Conservation (phyloP, 2,113 vertebrate genomes). For the Macquaria australasica region DNA sequence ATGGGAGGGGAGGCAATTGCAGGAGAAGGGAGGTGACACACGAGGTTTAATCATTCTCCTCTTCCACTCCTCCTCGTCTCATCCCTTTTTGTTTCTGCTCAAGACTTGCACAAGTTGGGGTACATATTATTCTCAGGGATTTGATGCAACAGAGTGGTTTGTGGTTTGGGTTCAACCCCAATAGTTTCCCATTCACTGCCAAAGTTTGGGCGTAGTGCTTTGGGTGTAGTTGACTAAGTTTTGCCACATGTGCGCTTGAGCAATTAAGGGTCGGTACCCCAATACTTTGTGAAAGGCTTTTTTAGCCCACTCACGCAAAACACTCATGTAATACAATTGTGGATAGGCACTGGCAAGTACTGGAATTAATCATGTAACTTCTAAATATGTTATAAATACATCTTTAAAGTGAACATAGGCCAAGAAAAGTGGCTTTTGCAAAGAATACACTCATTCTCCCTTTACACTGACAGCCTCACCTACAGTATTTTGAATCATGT, state of each 20-base stretch:
- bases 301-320: conserved; percentile 14
- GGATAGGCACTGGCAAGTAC: neutral
- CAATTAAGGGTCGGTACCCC: conserved; percentile 64
- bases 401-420: neutral
- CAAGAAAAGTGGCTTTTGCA: neutral
- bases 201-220: conserved; percentile 63
- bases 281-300: conserved; percentile 31
- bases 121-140: conserved; percentile 17
- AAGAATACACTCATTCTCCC: neutral
- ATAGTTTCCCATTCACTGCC: conserved; percentile 50
- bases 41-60: conserved; percentile 37
- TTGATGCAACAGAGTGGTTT: conserved; percentile 53
- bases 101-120: conserved; percentile 38
- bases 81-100: conserved; percentile 68
- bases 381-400: neutral
- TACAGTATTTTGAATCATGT: conserved; percentile 13
- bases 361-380: conserved; percentile 16
- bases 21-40: conserved; percentile 64
- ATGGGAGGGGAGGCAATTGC: conserved; percentile 56
- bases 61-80: conserved; percentile 43
- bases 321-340: conserved; percentile 23
- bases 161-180: conserved; percentile 60
- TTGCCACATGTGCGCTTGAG: conserved; percentile 69
- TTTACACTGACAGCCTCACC: neutral
- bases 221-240: conserved; percentile 70